These are phyloP conservation scores for Astyanax mexicanus DNA, from an alignment of 2,797 vertebrate genomes.

Conservation along the genomic window DNA sequence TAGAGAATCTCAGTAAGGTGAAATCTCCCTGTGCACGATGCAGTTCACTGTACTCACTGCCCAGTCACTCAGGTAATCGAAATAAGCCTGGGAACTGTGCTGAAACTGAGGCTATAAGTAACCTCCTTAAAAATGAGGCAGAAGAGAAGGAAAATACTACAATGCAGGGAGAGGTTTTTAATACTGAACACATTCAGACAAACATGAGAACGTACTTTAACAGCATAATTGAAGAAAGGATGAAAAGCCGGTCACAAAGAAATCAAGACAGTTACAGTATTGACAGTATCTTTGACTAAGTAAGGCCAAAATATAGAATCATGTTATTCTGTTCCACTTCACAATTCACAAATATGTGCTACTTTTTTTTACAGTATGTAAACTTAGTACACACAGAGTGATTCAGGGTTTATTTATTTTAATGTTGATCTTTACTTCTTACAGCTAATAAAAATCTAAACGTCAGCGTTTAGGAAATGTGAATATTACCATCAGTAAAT, in stretches of 20 bases:
- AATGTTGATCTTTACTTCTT: too few relatives aligned
- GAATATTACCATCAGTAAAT: too few relatives aligned
- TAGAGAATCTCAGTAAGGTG: background rate
- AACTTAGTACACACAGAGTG: too few relatives aligned
- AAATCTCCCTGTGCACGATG: background rate
- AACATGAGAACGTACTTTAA: background rate
- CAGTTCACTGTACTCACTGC: constrained; percentile 6
- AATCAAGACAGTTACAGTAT: background rate
- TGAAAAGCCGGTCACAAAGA: background rate
- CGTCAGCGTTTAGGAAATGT: too few relatives aligned
- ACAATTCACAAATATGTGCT: too few relatives aligned
- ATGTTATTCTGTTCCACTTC: too few relatives aligned
- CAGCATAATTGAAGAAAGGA: background rate
- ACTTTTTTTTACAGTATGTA: too few relatives aligned
- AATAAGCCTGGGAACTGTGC: constrained; percentile 11
- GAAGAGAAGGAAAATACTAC: background rate
- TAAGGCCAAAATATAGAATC: too few relatives aligned
- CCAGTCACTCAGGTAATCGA: background rate
- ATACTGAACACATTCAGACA: background rate
- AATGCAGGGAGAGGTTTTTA: background rate
- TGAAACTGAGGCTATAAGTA: constrained; percentile 19
- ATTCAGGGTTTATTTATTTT: too few relatives aligned
- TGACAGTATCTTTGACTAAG: background rate
- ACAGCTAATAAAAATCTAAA: too few relatives aligned
- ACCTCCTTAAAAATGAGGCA: background rate